Conservation (phyloP, 1,140 invertebrate genomes). For the Achatina immaculata region DNA sequence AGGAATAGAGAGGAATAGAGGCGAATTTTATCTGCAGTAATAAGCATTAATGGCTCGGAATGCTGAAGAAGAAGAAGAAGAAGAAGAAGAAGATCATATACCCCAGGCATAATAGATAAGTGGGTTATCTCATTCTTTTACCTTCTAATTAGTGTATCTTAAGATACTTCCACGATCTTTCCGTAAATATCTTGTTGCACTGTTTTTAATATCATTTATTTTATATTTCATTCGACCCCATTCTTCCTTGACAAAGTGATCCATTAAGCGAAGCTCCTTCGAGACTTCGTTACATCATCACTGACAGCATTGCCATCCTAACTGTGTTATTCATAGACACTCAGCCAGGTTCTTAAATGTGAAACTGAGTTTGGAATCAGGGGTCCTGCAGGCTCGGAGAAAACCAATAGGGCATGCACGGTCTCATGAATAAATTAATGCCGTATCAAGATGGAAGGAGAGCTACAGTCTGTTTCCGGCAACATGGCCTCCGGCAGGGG, state of each 20-base stretch:
- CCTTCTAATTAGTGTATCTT: too few relatives aligned
- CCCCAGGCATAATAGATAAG: too few relatives aligned
- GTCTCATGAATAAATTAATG: constrained; percentile 30
- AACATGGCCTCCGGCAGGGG: constrained; percentile 22
- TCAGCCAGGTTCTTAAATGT: background rate
- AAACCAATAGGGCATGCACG: background rate
- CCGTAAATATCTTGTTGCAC: too few relatives aligned
- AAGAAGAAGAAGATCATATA: too few relatives aligned
- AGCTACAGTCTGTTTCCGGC: constrained; percentile 18
- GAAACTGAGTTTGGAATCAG: background rate
- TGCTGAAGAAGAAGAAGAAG: too few relatives aligned
- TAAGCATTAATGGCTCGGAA: too few relatives aligned
- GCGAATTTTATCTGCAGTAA: too few relatives aligned
- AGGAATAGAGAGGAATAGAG: too few relatives aligned
- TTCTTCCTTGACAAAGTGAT: background rate
- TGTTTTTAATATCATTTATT: too few relatives aligned
- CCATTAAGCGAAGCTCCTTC: background rate
- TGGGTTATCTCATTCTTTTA: too few relatives aligned
- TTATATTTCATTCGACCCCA: background rate
- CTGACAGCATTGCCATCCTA: background rate
- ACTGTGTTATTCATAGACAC: background rate
- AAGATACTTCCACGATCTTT: too few relatives aligned
- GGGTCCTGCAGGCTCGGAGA: background rate
- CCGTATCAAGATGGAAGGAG: constrained; percentile 18
- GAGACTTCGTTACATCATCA: background rate